phyloP scores from a whole-genome alignment of 1,140 invertebrate genomes.

The Polyergus mexicanus region DNA sequence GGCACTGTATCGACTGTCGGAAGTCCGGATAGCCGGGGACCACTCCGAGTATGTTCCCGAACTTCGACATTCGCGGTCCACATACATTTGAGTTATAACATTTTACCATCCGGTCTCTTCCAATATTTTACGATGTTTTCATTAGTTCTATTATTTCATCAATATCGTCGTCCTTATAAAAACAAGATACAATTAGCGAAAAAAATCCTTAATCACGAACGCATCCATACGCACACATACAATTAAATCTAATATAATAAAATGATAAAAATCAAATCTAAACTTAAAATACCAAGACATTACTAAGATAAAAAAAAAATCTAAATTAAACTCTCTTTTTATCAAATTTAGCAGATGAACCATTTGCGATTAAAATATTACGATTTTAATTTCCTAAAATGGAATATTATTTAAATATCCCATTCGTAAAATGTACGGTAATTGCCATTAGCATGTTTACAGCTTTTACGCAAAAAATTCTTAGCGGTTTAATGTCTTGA shows the following conservation, averaged over 20 bases:
- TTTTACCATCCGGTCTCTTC: not conserved
- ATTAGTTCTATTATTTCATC: not conserved
- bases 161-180: not conserved
- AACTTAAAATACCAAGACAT: not conserved
- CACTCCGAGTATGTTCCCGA: not conserved
- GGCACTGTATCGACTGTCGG: conserved; percentile 56
- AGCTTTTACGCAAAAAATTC: not conserved
- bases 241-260: not conserved
- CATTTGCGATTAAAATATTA: not conserved
- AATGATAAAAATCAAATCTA: conserved; percentile 1
- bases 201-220: not conserved
- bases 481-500: conserved; percentile 9
- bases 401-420: not conserved
- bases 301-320: not conserved
- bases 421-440: not conserved
- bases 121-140: not conserved
- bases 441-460: not conserved
- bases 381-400: not conserved
- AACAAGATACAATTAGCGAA: not conserved
- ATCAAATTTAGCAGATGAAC: not conserved
- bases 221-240: not conserved
- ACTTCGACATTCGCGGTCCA: conserved; percentile 5
- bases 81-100: not conserved
- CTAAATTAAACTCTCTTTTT: not conserved
- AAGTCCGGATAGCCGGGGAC: conserved; percentile 26